phyloP scores from a whole-genome alignment of 2,888 invertebrate genomes.

The Suillia variegata region DNA sequence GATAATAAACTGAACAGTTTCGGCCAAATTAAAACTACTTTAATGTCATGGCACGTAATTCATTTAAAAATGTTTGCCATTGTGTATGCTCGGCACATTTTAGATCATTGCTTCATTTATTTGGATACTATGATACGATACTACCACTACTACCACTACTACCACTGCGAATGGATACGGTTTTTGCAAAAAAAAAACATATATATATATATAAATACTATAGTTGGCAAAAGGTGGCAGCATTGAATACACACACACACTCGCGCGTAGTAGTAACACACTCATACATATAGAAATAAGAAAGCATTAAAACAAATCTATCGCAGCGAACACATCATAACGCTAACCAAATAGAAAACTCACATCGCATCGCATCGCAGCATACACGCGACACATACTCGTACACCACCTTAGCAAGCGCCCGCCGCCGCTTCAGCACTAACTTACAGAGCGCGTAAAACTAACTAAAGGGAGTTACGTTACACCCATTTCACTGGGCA shows the following conservation, averaged over 20 bases:
- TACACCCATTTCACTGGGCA: not conserved
- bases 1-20: not conserved
- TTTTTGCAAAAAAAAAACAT: not conserved
- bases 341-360: not conserved
- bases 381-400: slow-evolving; percentile 17
- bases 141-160: not conserved
- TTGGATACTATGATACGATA: not conserved
- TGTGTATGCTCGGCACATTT: not conserved
- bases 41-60: slow-evolving; percentile 38
- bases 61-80: slow-evolving; percentile 25
- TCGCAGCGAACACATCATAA: slow-evolving; percentile 1
- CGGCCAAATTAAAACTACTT: slow-evolving; percentile 31
- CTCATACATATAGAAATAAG: slow-evolving; percentile 17
- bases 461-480: not conserved
- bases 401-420: slow-evolving; percentile 17
- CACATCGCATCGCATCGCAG: not conserved
- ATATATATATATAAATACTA: too few relatives aligned
- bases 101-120: slow-evolving; percentile 5
- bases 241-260: slow-evolving; percentile 29
- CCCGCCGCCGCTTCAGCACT: not conserved
- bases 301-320: slow-evolving; percentile 5
- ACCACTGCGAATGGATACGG: not conserved
- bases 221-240: too few relatives aligned
- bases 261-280: slow-evolving; percentile 24
- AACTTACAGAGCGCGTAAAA: not conserved